Percentiles rank a stretch among this genome's conserved stretches.
Evolutionary conservation across 2,888 invertebrate genomes (phyloP).

Genomic region (Tetropium fuscum): DNA sequence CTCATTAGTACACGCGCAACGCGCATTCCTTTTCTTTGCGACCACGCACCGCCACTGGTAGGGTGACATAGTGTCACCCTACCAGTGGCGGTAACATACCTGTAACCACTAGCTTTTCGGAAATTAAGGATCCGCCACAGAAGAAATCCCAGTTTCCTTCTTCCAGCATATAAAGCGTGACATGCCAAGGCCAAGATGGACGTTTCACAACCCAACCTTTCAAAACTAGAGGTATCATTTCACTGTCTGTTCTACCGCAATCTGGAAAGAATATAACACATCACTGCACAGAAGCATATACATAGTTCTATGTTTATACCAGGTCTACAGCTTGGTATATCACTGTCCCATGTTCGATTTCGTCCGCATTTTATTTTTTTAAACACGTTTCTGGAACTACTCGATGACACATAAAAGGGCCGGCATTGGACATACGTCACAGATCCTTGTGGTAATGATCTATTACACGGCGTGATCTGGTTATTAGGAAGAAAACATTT

Average conservation of each 20-base stretch:
- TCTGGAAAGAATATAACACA: too few species aligned
- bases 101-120: conserved; percentile 64
- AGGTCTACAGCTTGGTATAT: conserved; percentile 61
- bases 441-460: background rate
- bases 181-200: conserved; percentile 70
- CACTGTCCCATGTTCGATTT: conserved; percentile 64
- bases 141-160: conserved; percentile 66
- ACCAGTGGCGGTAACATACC: conserved; percentile 37
- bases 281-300: too few species aligned
- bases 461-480: background rate
- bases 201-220: conserved; percentile 61
- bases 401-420: background rate
- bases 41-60: too few species aligned
- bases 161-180: conserved; percentile 67
- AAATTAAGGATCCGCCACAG: conserved; percentile 70
- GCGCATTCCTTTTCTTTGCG: too few species aligned
- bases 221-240: conserved; percentile 61
- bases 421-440: background rate
- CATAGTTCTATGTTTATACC: too few species aligned
- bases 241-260: conserved; percentile 31
- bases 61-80: too few species aligned
- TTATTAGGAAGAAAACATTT: background rate
- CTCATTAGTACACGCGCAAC: too few species aligned
- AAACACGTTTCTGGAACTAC: background rate
- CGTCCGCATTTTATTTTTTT: background rate